Percentiles rank a stretch among this genome's conserved stretches.
phyloP scores from a whole-genome alignment of 2,888 invertebrate species.

The Cheiracanthium punctorium region DNA sequence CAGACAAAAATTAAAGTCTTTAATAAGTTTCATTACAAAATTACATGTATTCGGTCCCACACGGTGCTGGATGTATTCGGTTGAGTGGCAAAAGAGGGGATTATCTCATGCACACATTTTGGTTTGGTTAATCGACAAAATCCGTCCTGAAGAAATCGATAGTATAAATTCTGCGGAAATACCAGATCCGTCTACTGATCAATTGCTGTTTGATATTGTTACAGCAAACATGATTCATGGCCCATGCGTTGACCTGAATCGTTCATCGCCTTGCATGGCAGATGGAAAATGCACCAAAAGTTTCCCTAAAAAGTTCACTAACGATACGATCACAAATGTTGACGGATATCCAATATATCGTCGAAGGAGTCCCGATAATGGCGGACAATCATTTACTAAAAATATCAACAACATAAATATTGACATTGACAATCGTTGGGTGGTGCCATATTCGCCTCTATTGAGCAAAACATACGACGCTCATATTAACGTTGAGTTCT shows the following conservation, averaged over 20 bases:
- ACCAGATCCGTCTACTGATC: slow-evolving; percentile 73
- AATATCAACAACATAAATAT: neutral
- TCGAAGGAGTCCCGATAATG: slow-evolving; percentile 49
- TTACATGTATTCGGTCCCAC: slow-evolving; percentile 71
- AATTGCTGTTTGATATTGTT: slow-evolving; percentile 74
- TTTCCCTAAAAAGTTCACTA: slow-evolving; percentile 72
- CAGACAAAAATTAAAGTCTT: slow-evolving; percentile 71
- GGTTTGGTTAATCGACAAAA: slow-evolving; percentile 44
- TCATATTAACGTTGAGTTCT: slow-evolving; percentile 17
- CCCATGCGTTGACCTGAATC: slow-evolving; percentile 69
- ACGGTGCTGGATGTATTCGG: slow-evolving; percentile 71
- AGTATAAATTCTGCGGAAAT: slow-evolving; percentile 75
- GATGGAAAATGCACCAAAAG: slow-evolving; percentile 70
- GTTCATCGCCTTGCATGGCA: slow-evolving; percentile 56
- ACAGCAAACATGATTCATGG: slow-evolving; percentile 74
- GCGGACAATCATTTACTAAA: neutral
- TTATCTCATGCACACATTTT: slow-evolving; percentile 73
- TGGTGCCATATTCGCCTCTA: neutral
- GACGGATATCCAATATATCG: slow-evolving; percentile 74
- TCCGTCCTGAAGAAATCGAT: slow-evolving; percentile 73
- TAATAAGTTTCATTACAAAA: slow-evolving; percentile 71
- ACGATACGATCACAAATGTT: slow-evolving; percentile 72
- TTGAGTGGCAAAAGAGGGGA: slow-evolving; percentile 74
- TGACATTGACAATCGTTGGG: slow-evolving; percentile 6
- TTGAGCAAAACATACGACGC: slow-evolving; percentile 10